phyloP scores from a whole-genome alignment of 2,113 vertebrate genomes.

The Triplophysa dalaica region DNA sequence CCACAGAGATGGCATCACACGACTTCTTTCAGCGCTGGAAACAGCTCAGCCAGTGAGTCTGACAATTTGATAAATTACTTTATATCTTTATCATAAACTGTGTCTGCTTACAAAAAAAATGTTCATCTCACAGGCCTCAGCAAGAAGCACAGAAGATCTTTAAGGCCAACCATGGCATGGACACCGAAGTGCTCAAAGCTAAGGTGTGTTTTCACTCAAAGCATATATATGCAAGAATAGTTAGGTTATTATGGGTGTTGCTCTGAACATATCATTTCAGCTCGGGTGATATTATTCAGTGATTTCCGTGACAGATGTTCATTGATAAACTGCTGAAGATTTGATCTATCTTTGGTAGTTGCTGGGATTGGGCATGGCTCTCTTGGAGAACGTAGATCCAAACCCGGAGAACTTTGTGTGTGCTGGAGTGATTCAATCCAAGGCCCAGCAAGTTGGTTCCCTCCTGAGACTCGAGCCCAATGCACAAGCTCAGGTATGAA shows the following conservation, averaged over 20 bases:
- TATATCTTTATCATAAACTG: not conserved
- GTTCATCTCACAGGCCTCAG: slow-evolving; percentile 74
- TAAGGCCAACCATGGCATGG: slow-evolving; percentile 88
- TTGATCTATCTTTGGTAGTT: slow-evolving; percentile 66
- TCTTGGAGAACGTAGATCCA: slow-evolving; percentile 88
- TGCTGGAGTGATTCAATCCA: slow-evolving; percentile 90
- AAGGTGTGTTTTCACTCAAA: slow-evolving; percentile 72
- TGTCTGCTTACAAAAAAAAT: not conserved
- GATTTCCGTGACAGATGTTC: too few species aligned
- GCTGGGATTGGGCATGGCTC: slow-evolving; percentile 85
- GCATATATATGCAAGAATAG: not conserved
- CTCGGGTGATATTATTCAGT: too few species aligned
- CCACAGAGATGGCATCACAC: slow-evolving; percentile 87
- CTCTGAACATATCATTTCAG: too few species aligned
- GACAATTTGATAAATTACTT: not conserved
- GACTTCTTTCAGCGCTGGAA: slow-evolving; percentile 96
- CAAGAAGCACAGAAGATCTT: slow-evolving; percentile 95
- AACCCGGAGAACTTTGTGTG: slow-evolving; percentile 93
- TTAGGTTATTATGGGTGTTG: too few species aligned
- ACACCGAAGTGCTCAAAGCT: slow-evolving; percentile 87
- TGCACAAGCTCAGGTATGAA: slow-evolving; percentile 84
- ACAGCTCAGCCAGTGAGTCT: slow-evolving; percentile 86
- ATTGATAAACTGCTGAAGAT: too few species aligned
- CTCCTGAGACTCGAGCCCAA: slow-evolving; percentile 90
- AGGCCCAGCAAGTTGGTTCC: slow-evolving; percentile 87